Percentiles rank a stretch among this genome's conserved stretches.
These are phyloP conservation scores for Agrilus planipennis DNA, from an alignment of 1,140 invertebrate genomes.

Conservation along the genomic window DNA sequence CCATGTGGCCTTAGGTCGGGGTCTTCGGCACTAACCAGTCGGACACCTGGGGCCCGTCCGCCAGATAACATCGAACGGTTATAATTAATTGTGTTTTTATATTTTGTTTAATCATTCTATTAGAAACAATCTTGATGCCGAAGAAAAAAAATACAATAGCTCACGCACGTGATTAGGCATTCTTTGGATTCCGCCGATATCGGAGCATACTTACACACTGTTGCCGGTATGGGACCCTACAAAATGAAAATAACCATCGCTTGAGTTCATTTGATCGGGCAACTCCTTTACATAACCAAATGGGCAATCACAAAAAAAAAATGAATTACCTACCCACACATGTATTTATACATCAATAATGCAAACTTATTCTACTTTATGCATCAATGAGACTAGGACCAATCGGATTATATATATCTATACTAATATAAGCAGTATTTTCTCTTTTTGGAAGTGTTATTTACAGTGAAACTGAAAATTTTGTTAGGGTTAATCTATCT, in stretches of 20 bases:
- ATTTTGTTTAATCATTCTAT: constrained; percentile 35
- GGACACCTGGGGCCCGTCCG: constrained; percentile 25
- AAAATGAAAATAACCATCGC: not conserved
- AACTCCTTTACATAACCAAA: not conserved
- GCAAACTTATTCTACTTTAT: no score
- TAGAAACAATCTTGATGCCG: constrained; percentile 26
- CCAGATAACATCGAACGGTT: constrained; percentile 29
- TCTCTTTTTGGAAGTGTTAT: no score
- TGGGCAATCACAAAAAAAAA: not conserved
- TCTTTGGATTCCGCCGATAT: constrained; percentile 19
- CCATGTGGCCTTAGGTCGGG: constrained; percentile 15
- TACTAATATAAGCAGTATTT: no score
- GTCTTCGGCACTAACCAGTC: constrained; percentile 14
- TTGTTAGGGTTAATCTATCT: no score
- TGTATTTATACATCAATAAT: no score
- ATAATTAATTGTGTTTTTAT: constrained; percentile 35
- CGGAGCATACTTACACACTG: not conserved
- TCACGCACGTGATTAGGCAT: constrained; percentile 15
- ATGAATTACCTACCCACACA: no score
- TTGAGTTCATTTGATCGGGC: not conserved
- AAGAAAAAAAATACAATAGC: constrained; percentile 12
- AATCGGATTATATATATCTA: no score
- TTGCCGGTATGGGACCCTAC: not conserved
- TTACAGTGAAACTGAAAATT: no score
- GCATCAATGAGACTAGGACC: no score